Conservation (phyloP, 2,888 invertebrate species). For the Scaptomyza tumidula region DNA sequence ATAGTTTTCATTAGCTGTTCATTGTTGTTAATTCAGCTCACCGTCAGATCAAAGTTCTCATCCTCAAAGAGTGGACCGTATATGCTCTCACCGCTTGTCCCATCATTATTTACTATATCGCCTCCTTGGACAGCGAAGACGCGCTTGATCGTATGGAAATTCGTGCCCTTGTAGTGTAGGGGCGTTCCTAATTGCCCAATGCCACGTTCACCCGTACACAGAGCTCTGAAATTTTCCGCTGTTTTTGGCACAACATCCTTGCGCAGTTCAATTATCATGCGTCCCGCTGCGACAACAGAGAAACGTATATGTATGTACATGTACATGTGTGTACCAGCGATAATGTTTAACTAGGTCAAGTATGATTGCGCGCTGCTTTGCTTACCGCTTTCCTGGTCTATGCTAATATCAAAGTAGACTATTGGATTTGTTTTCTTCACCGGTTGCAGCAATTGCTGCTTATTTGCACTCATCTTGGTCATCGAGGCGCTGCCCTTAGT, state of each 20-base stretch:
- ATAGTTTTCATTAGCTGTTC: not conserved
- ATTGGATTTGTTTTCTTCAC: slow-evolving; percentile 86
- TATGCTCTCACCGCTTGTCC: slow-evolving; percentile 96
- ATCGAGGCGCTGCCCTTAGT: slow-evolving; percentile 24
- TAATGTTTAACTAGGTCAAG: slow-evolving; percentile 46
- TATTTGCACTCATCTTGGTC: slow-evolving; percentile 53
- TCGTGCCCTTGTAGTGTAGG: slow-evolving; percentile 92
- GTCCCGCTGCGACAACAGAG: slow-evolving; percentile 87
- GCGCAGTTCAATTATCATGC: slow-evolving; percentile 94
- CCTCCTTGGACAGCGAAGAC: slow-evolving; percentile 96
- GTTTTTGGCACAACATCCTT: slow-evolving; percentile 93
- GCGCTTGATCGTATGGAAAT: slow-evolving; percentile 93
- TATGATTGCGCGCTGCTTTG: slow-evolving; percentile 18
- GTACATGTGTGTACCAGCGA: slow-evolving; percentile 10
- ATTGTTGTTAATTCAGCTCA: slow-evolving; percentile 76
- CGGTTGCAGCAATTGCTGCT: slow-evolving; percentile 56
- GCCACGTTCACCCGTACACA: slow-evolving; percentile 97
- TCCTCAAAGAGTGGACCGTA: slow-evolving; percentile 95
- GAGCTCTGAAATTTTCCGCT: slow-evolving; percentile 94
- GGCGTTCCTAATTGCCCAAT: slow-evolving; percentile 88
- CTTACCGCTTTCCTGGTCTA: slow-evolving; percentile 89
- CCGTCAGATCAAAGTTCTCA: slow-evolving; percentile 91
- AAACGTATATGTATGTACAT: slow-evolving; percentile 6
- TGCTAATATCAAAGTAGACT: slow-evolving; percentile 89
- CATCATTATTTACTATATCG: slow-evolving; percentile 91